phyloP scores from a whole-genome alignment of 1,140 invertebrate genomes.

The Tetranychus urticae region DNA sequence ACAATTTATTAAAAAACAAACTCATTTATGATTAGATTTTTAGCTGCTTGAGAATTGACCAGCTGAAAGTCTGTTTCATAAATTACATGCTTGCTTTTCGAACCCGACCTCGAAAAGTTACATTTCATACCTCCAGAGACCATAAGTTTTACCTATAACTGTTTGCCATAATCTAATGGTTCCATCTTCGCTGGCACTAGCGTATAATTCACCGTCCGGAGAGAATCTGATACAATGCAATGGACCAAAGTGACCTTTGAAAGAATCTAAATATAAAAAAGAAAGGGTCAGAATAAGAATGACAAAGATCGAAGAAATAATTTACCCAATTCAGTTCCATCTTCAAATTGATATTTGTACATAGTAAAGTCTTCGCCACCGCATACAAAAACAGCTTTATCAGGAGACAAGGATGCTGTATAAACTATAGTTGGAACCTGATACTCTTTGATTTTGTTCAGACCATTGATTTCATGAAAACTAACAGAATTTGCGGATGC shows the following conservation, averaged over 20 bases:
- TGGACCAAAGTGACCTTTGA: conserved; percentile 91
- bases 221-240: conserved; percentile 78
- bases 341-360: conserved; percentile 86
- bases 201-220: conserved; percentile 65
- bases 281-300: background rate
- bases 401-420: conserved; percentile 71
- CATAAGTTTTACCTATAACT: conserved; percentile 79
- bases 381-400: conserved; percentile 72
- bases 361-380: conserved; percentile 92
- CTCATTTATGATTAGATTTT: too few relatives aligned
- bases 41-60: too few relatives aligned
- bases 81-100: too few relatives aligned
- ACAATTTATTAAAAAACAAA: too few relatives aligned
- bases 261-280: conserved; percentile 42
- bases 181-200: conserved; percentile 86
- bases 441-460: conserved; percentile 59
- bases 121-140: conserved; percentile 40
- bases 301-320: conserved; percentile 4
- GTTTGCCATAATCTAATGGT: conserved; percentile 83
- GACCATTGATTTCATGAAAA: conserved; percentile 34
- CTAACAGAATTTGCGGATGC: conserved; percentile 52
- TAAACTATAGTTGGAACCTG: conserved; percentile 67
- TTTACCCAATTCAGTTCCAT: conserved; percentile 67
- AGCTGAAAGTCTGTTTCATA: too few relatives aligned
- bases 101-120: too few relatives aligned